phyloP scores from a whole-genome alignment of 2,113 vertebrate genomes.

The Peucedramus taeniatus region DNA sequence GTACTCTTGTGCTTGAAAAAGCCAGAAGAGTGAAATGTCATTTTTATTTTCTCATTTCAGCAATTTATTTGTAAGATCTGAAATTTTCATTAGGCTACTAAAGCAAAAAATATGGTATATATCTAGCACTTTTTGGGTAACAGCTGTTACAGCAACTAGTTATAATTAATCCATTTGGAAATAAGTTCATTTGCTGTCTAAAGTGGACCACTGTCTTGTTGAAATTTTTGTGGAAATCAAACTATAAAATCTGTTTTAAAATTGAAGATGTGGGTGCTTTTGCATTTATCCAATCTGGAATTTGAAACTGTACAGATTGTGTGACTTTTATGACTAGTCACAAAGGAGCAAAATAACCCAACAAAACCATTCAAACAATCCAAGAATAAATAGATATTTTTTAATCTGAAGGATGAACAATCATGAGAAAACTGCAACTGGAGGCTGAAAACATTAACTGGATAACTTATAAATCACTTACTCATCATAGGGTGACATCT shows the following conservation, averaged over 20 bases:
- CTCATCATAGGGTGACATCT: background rate
- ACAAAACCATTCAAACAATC: background rate
- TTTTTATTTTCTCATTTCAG: background rate
- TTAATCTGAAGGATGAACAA: background rate
- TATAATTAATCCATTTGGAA: background rate
- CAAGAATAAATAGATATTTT: background rate
- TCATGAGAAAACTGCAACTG: background rate
- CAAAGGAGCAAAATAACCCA: background rate
- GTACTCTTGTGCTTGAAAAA: background rate
- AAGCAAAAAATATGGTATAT: background rate
- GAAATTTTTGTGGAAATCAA: background rate
- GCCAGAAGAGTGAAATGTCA: background rate
- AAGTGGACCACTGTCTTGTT: background rate
- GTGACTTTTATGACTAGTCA: slow-evolving; percentile 17
- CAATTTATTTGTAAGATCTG: background rate
- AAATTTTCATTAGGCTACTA: background rate
- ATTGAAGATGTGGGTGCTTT: background rate
- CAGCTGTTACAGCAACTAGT: background rate
- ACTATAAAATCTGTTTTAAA: background rate
- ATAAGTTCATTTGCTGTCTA: background rate
- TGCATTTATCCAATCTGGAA: background rate
- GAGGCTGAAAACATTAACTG: background rate
- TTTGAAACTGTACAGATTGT: background rate
- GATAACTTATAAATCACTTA: background rate
- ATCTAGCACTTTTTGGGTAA: background rate